These are phyloP conservation scores for Paragorgia papillata DNA, from an alignment of 92 coral and sea anemone genomes.

Conservation along the genomic window DNA sequence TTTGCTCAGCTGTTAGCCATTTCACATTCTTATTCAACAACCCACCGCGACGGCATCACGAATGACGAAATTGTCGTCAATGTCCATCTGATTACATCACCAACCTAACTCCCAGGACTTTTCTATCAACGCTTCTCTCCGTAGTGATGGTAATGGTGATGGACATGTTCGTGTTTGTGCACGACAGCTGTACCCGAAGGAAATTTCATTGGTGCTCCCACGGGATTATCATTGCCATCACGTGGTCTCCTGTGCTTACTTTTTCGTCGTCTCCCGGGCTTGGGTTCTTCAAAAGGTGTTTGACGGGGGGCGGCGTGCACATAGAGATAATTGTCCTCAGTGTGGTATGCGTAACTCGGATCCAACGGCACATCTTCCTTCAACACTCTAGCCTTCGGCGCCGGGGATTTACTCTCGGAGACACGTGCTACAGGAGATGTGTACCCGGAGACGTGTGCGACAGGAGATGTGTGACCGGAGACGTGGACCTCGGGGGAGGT, in stretches of 20 bases:
- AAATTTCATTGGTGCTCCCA: slow-evolving; percentile 58
- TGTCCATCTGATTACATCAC: too few relatives aligned
- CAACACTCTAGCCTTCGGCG: neutral
- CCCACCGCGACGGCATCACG: too few relatives aligned
- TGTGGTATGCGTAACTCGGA: slow-evolving; percentile 73
- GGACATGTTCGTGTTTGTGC: slow-evolving; percentile 91
- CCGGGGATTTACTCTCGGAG: slow-evolving; percentile 28
- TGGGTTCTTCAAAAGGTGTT: slow-evolving; percentile 63
- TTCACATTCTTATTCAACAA: too few relatives aligned
- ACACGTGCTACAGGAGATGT: slow-evolving; percentile 10
- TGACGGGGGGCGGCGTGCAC: slow-evolving; percentile 71
- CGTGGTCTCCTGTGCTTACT: slow-evolving; percentile 62
- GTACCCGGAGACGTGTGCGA: slow-evolving; percentile 14
- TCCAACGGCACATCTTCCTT: slow-evolving; percentile 6
- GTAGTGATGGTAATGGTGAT: slow-evolving; percentile 97
- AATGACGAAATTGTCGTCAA: too few relatives aligned
- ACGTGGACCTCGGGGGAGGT: slow-evolving; percentile 6
- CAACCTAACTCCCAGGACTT: too few relatives aligned
- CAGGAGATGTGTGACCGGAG: slow-evolving; percentile 27
- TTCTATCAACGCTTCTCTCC: slow-evolving; percentile 28
- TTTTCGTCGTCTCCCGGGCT: slow-evolving; percentile 55
- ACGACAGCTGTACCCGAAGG: slow-evolving; percentile 65
- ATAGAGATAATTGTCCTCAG: slow-evolving; percentile 66
- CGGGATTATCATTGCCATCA: slow-evolving; percentile 58
- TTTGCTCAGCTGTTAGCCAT: too few relatives aligned